phyloP scores from a whole-genome alignment of 2,797 vertebrate genomes.

The Lithobates pipiens region DNA sequence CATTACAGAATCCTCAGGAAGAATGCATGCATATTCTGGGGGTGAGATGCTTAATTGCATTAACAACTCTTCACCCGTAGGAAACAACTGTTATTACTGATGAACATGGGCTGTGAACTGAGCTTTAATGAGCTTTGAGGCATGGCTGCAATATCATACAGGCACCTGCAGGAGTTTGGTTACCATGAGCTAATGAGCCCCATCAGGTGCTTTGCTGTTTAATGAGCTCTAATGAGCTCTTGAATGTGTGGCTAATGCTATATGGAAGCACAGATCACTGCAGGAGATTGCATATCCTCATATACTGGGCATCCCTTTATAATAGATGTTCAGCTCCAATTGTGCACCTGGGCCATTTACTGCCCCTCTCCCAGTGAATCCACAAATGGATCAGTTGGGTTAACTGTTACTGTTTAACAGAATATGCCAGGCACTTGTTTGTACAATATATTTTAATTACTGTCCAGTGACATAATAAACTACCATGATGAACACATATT shows the following conservation, averaged over 20 bases:
- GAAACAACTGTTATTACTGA: constrained; percentile 50
- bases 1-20: constrained; percentile 47
- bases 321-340: constrained; percentile 21
- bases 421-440: neutral
- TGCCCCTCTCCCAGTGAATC: neutral
- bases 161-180: constrained; percentile 58
- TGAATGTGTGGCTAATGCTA: constrained; percentile 36
- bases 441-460: constrained; percentile 1
- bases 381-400: neutral
- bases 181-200: constrained; percentile 60
- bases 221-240: constrained; percentile 56
- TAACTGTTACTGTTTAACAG: neutral
- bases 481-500: neutral
- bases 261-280: constrained; percentile 35
- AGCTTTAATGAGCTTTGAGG: constrained; percentile 54
- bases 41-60: constrained; percentile 55
- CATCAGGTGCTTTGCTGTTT: constrained; percentile 47
- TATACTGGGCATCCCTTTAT: constrained; percentile 17
- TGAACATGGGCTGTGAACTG: constrained; percentile 32
- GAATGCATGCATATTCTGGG: constrained; percentile 30
- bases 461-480: neutral
- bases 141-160: constrained; percentile 33
- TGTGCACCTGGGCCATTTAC: neutral
- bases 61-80: constrained; percentile 50
- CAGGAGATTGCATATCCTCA: constrained; percentile 48